Base-by-base conservation (phyloP, 2,797 vertebrate genomes). In the Xiphorhynchus erythropygius region DNA sequence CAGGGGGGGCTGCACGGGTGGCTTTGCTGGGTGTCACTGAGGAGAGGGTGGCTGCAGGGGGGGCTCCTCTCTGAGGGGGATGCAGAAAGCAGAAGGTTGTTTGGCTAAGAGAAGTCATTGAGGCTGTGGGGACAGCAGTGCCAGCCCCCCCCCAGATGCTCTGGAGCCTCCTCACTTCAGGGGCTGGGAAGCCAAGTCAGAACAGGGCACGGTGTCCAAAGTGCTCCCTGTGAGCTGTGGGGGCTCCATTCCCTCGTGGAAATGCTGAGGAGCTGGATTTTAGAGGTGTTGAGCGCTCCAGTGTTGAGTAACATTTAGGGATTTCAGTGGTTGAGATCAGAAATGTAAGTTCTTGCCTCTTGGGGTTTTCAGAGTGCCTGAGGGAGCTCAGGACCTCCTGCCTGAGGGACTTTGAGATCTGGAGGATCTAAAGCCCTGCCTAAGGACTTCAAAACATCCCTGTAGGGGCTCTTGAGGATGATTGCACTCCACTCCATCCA, bases 381-480 rank as follows among this genome's bases (percentile, higher is more conserved):
- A 25, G 59, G 7, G 46, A 53, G 47, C 64, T 75, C 44, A 60
- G 80, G 42, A 32, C 50, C 46, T 81, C 22, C 5, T 60, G 59
- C 12, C 37, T 80, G 5, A 19, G 44, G 23, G 33, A 42, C 56
- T 62, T 23, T 22, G 79, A 18, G 53, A 25, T 30, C 24, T 23
- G 2, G 63, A 65, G 22, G 22, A 2, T 23, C 30, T 23, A 0
- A 3, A 28, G 27, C n/a, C 10, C 64, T n/a, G 2, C 41, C 42
- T 32, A 3, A 65, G 69, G 71, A 10, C 42, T 71, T 27, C 0
- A 7, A 17, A 53, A 5, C 5, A 12, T 7, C 8, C 17, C 47
- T 27, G 3, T 1, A 28, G 59, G 39, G 41, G 2, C 33, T 46
- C 53, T 4, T 11, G 76, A 41, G 69, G 16, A 1, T 21, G 5